These are phyloP conservation scores for Amphipyra tragopoginis DNA, from an alignment of 2,888 invertebrate species.

Conservation along the genomic window DNA sequence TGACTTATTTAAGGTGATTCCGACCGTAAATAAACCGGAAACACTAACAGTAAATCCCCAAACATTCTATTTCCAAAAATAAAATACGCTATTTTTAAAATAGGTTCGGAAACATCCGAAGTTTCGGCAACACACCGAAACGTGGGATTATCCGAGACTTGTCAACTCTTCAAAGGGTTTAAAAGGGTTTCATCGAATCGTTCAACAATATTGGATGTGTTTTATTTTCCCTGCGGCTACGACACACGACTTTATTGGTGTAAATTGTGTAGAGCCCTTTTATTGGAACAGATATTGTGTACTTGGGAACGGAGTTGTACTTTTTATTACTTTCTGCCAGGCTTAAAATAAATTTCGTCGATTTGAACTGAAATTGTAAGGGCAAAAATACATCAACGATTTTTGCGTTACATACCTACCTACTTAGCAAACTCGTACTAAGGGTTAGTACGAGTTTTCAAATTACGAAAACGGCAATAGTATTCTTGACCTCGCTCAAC, in stretches of 20 bases:
- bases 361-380: too few species aligned
- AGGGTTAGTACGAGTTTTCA: too few species aligned
- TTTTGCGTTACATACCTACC: too few species aligned
- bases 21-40: too few species aligned
- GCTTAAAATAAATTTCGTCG: too few species aligned
- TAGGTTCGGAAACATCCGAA: constrained; percentile 4
- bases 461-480: too few species aligned
- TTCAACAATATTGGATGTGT: constrained; percentile 44
- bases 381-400: too few species aligned
- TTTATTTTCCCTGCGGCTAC: constrained; percentile 40
- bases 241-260: constrained; percentile 12
- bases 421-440: too few species aligned
- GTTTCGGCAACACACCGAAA: constrained; percentile 27
- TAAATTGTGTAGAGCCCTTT: constrained; percentile 12
- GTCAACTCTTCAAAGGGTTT: constrained; percentile 49
- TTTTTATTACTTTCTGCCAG: too few species aligned
- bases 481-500: too few species aligned
- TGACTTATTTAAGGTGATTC: too few species aligned
- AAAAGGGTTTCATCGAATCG: constrained; percentile 53
- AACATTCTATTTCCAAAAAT: constrained; percentile 4
- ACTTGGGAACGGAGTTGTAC: background rate
- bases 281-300: background rate
- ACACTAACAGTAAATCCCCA: background rate
- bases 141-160: constrained; percentile 44
- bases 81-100: constrained; percentile 22